Base-by-base conservation (phyloP, 2,797 vertebrate genomes). In the Eremophila alpestris region DNA sequence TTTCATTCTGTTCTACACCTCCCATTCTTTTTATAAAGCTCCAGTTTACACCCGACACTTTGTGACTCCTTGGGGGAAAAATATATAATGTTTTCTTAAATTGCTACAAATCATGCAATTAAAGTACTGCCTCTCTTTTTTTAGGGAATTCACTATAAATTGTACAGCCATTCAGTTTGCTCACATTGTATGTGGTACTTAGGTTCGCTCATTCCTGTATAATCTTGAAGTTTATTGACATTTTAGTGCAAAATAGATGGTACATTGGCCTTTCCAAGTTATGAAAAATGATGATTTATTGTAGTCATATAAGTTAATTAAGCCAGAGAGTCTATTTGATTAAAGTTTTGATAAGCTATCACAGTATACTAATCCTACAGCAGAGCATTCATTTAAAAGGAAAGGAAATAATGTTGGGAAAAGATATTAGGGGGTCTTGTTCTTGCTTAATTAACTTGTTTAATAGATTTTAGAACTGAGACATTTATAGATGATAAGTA, bases 261-360 rank as follows among this genome's bases (percentile, higher is more conserved):
- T 88, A 79, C 60, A 8, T 67, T 89, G 64, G 22, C 70, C 49
- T 74, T 93, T 82, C 58, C 27, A 77, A 41, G 38, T 80, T 93
- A 84, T 56, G 54, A 95, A 83, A 90, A 87, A 82, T 68, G 5
- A 84, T 95, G 78, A 93, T 92, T 90, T 93, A 92, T 95, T 89
- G 45, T 82, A 82, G 81, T 77, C 30, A 46, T 89, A 74, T 24
- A 79, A 67, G 67, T 89, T 94, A 95, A 91, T 96, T 93, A 94
- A 92, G 51, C 20, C 27, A 41, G 71, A 71, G 41, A 51, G 78
- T 38, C 56, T 85, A 36, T 91, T 94, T 94, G 73, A 92, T 94
- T 85, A 75, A 93, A 87, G 60, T 92, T 95, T 93, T 93, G 81
- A 84, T 93, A 89, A 93, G 80, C n/a, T 85, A 84, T 85, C 68